Evolutionary conservation across 2,888 invertebrate genomes (phyloP).

Genomic region (Aphidius colemani): DNA sequence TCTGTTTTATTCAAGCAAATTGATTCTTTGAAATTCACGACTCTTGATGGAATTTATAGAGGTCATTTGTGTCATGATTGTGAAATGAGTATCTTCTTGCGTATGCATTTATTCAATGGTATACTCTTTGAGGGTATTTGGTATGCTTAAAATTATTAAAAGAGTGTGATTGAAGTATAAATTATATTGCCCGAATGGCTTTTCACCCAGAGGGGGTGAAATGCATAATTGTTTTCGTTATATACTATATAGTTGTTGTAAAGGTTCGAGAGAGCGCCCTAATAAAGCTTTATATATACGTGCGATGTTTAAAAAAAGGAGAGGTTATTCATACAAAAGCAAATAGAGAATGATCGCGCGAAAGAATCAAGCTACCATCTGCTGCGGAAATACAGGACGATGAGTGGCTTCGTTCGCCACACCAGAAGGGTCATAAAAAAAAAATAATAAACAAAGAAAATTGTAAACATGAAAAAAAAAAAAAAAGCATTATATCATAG

Average conservation of each 20-base stretch:
- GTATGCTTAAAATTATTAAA: background rate
- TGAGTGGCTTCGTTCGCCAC: conserved; percentile 25
- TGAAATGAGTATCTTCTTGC: no score
- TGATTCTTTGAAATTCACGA: background rate
- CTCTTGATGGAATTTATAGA: conserved; percentile 1
- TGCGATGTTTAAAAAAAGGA: conserved; percentile 16
- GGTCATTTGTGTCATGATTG: conserved; percentile 1
- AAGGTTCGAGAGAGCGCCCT: conserved; percentile 16
- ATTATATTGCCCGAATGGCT: background rate
- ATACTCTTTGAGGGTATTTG: no score
- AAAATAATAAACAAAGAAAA: conserved; percentile 10
- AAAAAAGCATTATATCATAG: conserved; percentile 9
- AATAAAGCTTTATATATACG: conserved; percentile 24
- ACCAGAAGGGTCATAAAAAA: conserved; percentile 11
- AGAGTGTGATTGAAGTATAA: conserved; percentile 11
- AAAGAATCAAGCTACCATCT: conserved; percentile 45
- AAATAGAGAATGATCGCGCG: conserved; percentile 3
- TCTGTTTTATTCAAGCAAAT: no score
- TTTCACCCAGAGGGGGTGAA: no score
- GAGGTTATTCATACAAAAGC: conserved; percentile 18
- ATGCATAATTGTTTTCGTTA: conserved; percentile 18
- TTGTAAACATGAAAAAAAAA: conserved; percentile 12
- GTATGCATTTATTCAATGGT: no score
- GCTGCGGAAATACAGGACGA: conserved; percentile 43
- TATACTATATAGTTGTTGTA: conserved; percentile 5